phyloP scores from a whole-genome alignment of 2,888 invertebrate genomes.

The Lasioglossum zephyrum region DNA sequence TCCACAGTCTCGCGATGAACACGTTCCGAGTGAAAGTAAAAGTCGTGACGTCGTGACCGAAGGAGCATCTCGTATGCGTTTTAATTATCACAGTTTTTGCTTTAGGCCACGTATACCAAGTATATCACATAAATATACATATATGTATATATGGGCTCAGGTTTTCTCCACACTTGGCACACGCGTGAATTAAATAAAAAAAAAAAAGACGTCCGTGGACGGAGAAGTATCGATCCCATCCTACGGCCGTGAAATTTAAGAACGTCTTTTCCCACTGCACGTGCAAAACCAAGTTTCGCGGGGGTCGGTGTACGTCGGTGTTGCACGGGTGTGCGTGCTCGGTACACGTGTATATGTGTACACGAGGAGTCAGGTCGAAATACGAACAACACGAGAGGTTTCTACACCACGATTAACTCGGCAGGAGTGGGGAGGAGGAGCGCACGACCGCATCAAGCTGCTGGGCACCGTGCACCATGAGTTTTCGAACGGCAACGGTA shows the following conservation, averaged over 20 bases:
- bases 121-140: no score
- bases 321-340: background rate
- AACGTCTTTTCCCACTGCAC: conserved; percentile 10
- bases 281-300: conserved; percentile 37
- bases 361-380: conserved; percentile 53
- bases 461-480: conserved; percentile 57
- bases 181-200: background rate
- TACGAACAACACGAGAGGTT: conserved; percentile 59
- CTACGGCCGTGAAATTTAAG: conserved; percentile 10
- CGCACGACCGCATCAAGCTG: conserved; percentile 59
- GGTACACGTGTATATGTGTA: conserved; percentile 35
- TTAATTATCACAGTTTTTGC: background rate
- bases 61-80: background rate
- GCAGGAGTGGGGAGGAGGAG: conserved; percentile 47
- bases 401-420: conserved; percentile 57
- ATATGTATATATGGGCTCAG: no score
- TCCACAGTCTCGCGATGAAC: no score
- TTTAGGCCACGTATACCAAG: no score
- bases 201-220: background rate
- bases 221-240: conserved; percentile 12
- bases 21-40: background rate
- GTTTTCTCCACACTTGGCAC: background rate
- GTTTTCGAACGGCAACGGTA: conserved; percentile 60
- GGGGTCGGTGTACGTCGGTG: conserved; percentile 17
- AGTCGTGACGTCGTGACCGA: background rate